phyloP scores from a whole-genome alignment of 1,140 invertebrate genomes.

The Ips nitidus region DNA sequence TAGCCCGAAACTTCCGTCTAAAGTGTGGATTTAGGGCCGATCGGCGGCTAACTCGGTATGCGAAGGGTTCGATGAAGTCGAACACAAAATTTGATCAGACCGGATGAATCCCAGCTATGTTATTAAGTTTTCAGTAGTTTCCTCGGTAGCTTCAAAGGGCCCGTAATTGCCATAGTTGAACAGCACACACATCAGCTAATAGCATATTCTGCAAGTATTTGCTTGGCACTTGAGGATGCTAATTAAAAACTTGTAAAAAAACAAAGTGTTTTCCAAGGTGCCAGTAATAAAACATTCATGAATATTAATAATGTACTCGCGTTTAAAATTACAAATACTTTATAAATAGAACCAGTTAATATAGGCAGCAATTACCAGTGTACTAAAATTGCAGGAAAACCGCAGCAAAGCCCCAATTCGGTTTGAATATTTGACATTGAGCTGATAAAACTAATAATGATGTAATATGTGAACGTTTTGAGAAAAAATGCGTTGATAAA shows the following conservation, averaged over 20 bases:
- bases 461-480: background rate
- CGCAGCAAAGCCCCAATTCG: background rate
- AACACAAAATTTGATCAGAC: conserved; percentile 6
- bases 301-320: conserved; percentile 6
- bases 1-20: conserved; percentile 1
- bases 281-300: conserved; percentile 5
- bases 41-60: conserved; percentile 5
- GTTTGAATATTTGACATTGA: background rate
- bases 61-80: conserved; percentile 1
- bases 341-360: background rate
- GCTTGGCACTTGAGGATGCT: background rate
- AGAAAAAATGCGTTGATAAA: background rate
- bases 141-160: background rate
- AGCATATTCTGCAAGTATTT: background rate
- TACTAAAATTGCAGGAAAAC: background rate
- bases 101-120: conserved; percentile 1
- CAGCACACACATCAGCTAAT: no score
- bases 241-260: background rate
- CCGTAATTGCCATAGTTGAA: background rate
- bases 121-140: background rate
- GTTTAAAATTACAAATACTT: conserved; percentile 11
- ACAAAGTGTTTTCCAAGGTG: conserved; percentile 4
- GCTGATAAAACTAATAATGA: background rate
- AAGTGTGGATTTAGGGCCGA: conserved; percentile 14
- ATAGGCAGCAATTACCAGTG: background rate